Base-by-base conservation (phyloP, 2,113 vertebrate genomes). In the Amia ocellicauda region DNA sequence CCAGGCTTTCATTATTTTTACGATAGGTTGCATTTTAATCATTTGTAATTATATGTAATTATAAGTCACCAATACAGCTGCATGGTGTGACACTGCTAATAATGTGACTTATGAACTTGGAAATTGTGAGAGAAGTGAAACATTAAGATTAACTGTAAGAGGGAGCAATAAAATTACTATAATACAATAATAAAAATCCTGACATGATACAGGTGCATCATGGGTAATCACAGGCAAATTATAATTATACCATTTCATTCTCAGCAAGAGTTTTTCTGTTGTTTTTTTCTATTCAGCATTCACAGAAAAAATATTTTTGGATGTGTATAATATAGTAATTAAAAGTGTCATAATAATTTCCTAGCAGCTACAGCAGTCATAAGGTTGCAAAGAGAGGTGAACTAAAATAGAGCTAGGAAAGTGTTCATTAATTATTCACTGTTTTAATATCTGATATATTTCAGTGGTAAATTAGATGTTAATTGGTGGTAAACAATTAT, bases 21-120 rank as follows among this genome's bases (percentile, higher is more conserved):
- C 80, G 59, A 80, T 52, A 69, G 58, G 58, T 20, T 70, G 41
- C 54, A 74, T 80, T 83, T 80, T 76, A 81, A 66, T 82, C 9
- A 80, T 77, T 79, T 71, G 52, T 82, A 80, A 79, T 83, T 76
- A 71, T 42, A 63, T 53, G 42, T 69, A 80, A 83, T 79, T 80
- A 74, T 40, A 29, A 70, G 54, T 62, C 64, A 78, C 74, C 66
- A 69, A 66, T 42, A 61, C 5, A 65, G 55, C 5, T 67, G 69
- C 47, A 62, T 56, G 50, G 13, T 58, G 70, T 1, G 66, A 24
- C 68, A 70, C 1, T 19, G 58, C 57, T 64, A 63, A 55, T 69
- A 73, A 66, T 54, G 20, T 45, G 19, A 69, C 47, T 40, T 26
- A 17, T 1, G 49, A 63, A 4, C 53, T 53, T 2, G 3, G 4